A percentile compares a stretch with the other conserved stretches of the same genome.
Conservation (phyloP, 1,140 invertebrate species). For the Planococcus citri region DNA sequence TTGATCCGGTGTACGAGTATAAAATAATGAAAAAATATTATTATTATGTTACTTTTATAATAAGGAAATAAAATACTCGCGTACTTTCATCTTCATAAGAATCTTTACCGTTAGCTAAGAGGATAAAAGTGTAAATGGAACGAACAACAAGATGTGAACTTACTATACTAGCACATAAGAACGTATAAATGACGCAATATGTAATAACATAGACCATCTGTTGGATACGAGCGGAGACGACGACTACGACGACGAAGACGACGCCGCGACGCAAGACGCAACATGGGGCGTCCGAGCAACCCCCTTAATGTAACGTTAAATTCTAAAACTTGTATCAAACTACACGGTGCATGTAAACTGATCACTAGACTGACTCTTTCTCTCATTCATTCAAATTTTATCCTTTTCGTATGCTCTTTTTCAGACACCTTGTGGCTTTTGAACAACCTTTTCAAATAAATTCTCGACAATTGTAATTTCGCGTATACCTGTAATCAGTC, state of each 20-base stretch:
- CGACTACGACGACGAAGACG: no score
- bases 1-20: not conserved
- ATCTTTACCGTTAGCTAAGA: conserved; percentile 1
- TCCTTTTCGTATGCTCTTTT: no score
- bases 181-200: conserved; percentile 7
- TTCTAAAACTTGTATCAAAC: not conserved
- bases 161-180: conserved; percentile 7
- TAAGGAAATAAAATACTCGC: conserved; percentile 8
- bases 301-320: not conserved
- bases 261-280: no score
- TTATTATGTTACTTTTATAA: not conserved
- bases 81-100: not conserved
- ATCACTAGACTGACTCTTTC: not conserved
- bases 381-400: no score
- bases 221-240: not conserved
- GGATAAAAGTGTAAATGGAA: conserved; percentile 7
- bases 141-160: not conserved
- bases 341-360: not conserved
- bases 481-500: not conserved
- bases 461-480: not conserved
- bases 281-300: no score
- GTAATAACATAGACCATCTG: not conserved
- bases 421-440: not conserved
- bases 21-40: not conserved
- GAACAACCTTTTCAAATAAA: not conserved